phyloP scores from a whole-genome alignment of 2,113 vertebrate genomes.

The Spermophilus dauricus region DNA sequence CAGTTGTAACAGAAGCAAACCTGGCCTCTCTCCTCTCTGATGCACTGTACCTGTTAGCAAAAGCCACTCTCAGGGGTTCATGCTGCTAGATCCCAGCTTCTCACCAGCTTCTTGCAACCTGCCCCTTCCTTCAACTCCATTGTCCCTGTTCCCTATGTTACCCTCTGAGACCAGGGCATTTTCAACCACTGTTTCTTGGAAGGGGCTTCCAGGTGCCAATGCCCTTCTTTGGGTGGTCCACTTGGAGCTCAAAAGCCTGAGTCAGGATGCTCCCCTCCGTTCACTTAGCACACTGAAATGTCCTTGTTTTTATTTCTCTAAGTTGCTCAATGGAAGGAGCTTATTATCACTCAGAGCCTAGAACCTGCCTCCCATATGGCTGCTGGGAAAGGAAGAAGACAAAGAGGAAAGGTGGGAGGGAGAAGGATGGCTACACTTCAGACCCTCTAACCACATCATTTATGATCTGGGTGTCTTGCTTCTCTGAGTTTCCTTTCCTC shows the following conservation, averaged over 20 bases:
- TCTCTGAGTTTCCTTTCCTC: constrained; percentile 42
- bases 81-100: neutral
- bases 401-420: neutral
- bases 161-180: constrained; percentile 4
- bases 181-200: constrained; percentile 1
- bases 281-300: neutral
- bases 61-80: neutral
- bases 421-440: neutral
- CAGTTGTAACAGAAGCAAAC: neutral
- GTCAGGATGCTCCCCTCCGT: neutral
- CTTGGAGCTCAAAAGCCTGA: constrained; percentile 7
- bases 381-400: neutral
- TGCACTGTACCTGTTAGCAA: neutral
- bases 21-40: neutral
- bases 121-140: neutral
- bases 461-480: neutral
- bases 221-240: neutral
- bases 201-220: neutral
- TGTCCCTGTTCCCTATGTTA: neutral
- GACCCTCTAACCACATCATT: neutral
- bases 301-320: constrained; percentile 49
- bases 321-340: constrained; percentile 25
- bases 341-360: neutral
- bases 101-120: neutral
- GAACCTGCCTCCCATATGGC: neutral